Conservation (phyloP, 2,113 vertebrate genomes). For the Carollia perspicillata region DNA sequence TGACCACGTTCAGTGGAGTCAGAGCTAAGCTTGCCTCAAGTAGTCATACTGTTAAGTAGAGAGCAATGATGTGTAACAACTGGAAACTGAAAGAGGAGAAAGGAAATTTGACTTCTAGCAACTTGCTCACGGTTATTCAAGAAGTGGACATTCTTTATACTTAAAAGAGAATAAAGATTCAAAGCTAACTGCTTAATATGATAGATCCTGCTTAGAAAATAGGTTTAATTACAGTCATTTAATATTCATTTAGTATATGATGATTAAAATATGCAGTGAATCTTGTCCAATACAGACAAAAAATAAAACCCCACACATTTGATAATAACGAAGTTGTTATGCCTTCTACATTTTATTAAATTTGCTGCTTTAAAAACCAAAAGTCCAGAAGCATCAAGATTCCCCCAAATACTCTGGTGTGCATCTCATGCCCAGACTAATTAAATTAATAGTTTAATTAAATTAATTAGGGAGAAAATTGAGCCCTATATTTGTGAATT, state of each 20-base stretch:
- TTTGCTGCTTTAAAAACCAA: background rate
- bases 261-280: background rate
- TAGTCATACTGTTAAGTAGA: constrained; percentile 51
- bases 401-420: background rate
- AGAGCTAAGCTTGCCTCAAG: constrained; percentile 49
- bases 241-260: background rate
- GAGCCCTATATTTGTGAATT: background rate
- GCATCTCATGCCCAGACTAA: background rate
- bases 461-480: background rate
- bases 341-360: background rate
- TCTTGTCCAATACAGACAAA: background rate
- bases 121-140: background rate
- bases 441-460: background rate
- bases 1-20: constrained; percentile 41
- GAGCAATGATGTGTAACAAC: constrained; percentile 41
- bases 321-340: background rate
- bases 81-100: constrained; percentile 48
- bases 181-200: background rate
- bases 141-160: background rate
- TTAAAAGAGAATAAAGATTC: background rate
- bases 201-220: background rate
- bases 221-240: background rate
- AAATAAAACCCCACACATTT: background rate
- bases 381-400: background rate
- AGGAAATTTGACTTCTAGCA: constrained; percentile 24